Percentiles rank a stretch among this genome's conserved stretches.
phyloP scores from a whole-genome alignment of 2,888 invertebrate species.

The Drosophila anomelani region DNA sequence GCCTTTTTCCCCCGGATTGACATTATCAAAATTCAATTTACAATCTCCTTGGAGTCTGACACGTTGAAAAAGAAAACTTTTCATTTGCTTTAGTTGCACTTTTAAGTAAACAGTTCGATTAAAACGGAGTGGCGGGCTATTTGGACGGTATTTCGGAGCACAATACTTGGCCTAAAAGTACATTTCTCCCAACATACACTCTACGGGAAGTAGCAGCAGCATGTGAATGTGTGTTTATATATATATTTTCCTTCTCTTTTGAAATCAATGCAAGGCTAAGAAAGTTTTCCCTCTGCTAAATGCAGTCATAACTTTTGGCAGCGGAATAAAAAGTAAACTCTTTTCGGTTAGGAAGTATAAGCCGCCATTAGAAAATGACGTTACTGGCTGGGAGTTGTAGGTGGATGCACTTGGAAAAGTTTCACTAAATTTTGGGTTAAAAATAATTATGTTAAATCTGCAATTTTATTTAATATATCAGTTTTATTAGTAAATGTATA shows the following conservation, averaged over 20 bases:
- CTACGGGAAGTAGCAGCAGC: constrained; percentile 6
- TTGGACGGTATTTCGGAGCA: constrained; percentile 41
- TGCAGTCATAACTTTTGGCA: constrained; percentile 80
- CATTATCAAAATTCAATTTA: constrained; percentile 79
- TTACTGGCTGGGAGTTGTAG: constrained; percentile 23
- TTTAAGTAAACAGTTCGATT: constrained; percentile 78
- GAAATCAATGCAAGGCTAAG: constrained; percentile 73
- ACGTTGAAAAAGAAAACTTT: constrained; percentile 62
- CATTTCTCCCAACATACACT: constrained; percentile 13
- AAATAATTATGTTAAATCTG: neutral
- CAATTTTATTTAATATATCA: neutral
- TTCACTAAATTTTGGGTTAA: rapidly evolving
- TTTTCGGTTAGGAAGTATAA: constrained; percentile 66
- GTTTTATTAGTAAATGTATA: neutral
- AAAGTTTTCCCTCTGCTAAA: constrained; percentile 69
- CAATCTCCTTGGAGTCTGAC: constrained; percentile 63
- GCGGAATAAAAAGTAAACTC: constrained; percentile 51
- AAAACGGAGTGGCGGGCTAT: constrained; percentile 58
- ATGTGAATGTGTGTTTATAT: constrained; percentile 26
- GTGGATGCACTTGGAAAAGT: constrained; percentile 15
- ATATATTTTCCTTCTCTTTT: constrained; percentile 51
- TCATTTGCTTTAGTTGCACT: constrained; percentile 76
- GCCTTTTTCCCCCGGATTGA: constrained; percentile 61
- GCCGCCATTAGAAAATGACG: constrained; percentile 70
- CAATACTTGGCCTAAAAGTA: constrained; percentile 69